Evolutionary conservation across 2,888 invertebrate species (phyloP), one percentile per base, ranked within the genome.

Genomic region (Drosophila putrida): DNA sequence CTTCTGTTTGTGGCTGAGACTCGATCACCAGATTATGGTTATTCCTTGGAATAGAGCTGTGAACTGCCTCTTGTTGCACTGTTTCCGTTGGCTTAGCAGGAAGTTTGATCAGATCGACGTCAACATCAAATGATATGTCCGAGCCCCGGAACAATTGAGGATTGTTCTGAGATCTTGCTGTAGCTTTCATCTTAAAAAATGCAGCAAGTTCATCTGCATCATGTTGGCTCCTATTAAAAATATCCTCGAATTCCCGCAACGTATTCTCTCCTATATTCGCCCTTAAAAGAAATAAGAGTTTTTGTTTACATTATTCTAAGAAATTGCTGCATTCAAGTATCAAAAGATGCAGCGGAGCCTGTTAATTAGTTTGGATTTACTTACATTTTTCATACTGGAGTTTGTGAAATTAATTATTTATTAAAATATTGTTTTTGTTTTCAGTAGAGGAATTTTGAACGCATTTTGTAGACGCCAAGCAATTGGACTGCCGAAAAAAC

Each of bases 121-220:
- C 58, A 27, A 74, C n/a, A 28, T 78, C 78, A 43, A 78, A 65
- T 15, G 75, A 63, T 3, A 74, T 41, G n/a, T 78, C 53, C 4
- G 11, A 57, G 25, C 47, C 50, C 0, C 46, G 58, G 35, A 77
- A 33, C 28, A 54, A 46, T 10, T 69, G 50, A 1, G 58, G 51
- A 15, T 31, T 51, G 4, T 6, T 10, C 1, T 43, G 6, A 3
- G 25, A 13, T n/a, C 28, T 62, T 6, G 35, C 1, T 4, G 51
- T 28, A 6, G 62, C 20, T 62, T 70, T 74, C 2, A 35, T 36
- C 4, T 55, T 63, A 0, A 77, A 10, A 25, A 78, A 75, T 0
- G 36, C 61, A 10, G 10, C 51, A 0, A 73, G n/a, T 0, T 39
- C n/a, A 13, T 70, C 50, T 0, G 47, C 25, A 27, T 70, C 46